Conservation (phyloP, 2,797 vertebrate species). For the Cyclura pinguis region DNA sequence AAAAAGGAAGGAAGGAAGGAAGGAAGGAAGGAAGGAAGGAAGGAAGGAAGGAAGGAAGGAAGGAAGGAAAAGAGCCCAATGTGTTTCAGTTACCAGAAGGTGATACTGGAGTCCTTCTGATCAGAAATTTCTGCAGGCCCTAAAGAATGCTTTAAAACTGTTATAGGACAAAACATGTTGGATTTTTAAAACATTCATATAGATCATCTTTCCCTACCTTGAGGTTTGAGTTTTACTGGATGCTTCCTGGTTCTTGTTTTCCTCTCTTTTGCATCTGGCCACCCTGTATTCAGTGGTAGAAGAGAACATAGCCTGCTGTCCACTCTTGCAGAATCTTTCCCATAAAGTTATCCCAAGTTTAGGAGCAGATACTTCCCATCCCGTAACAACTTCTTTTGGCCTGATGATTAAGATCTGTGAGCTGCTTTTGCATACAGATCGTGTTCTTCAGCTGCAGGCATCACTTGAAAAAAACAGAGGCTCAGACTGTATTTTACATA, state of each 20-base stretch:
- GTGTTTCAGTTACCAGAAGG: too few relatives aligned
- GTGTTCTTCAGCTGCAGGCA: background rate
- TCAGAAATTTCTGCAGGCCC: too few relatives aligned
- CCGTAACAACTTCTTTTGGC: background rate
- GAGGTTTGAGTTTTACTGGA: background rate
- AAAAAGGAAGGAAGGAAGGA: too few relatives aligned
- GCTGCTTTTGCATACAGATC: background rate
- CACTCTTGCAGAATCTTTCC: background rate
- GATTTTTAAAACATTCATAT: too few relatives aligned
- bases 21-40: too few relatives aligned
- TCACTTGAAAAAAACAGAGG: background rate
- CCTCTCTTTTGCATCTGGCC: too few relatives aligned
- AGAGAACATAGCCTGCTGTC: background rate
- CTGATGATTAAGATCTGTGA: background rate
- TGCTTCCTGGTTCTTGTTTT: too few relatives aligned
- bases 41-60: too few relatives aligned
- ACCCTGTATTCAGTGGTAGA: background rate
- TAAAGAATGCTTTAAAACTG: too few relatives aligned
- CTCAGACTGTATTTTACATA: background rate
- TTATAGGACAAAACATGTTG: background rate
- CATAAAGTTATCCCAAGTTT: background rate
- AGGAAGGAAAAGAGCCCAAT: too few relatives aligned
- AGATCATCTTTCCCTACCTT: background rate
- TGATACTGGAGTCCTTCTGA: too few relatives aligned
- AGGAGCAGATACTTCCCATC: background rate